These are phyloP conservation scores for Onychostoma macrolepis DNA, from an alignment of 2,113 vertebrate genomes.

Conservation along the genomic window DNA sequence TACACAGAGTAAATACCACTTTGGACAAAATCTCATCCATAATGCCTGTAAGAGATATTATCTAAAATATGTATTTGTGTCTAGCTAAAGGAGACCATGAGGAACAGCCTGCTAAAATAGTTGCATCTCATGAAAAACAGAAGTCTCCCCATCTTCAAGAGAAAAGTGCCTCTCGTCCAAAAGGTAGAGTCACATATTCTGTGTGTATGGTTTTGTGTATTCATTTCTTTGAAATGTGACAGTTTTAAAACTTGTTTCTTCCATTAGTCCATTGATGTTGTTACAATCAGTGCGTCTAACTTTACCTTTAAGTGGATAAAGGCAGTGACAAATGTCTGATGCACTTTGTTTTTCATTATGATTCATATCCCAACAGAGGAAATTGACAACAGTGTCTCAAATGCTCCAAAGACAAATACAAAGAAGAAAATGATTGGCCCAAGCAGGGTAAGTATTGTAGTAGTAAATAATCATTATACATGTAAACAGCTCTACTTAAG, in stretches of 20 bases:
- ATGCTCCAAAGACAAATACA: constrained; percentile 70
- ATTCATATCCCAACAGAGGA: constrained; percentile 44
- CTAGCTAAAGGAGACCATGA: neutral
- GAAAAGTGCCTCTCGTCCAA: neutral
- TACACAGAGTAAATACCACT: neutral
- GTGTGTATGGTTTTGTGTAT: neutral
- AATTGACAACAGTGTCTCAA: constrained; percentile 42
- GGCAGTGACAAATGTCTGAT: neutral
- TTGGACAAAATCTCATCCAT: neutral
- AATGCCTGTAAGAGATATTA: neutral
- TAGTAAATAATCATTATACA: neutral
- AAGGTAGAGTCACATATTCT: constrained; percentile 30
- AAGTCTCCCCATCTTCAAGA: constrained; percentile 10
- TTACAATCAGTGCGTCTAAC: neutral
- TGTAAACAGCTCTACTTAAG: neutral
- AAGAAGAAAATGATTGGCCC: constrained; percentile 76
- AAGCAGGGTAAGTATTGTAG: constrained; percentile 76
- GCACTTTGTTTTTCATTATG: neutral
- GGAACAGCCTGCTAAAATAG: neutral
- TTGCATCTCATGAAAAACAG: constrained; percentile 6
- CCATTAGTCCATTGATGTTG: neutral
- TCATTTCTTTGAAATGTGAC: neutral
- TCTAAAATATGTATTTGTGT: neutral
- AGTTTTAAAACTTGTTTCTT: neutral
- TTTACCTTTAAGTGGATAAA: neutral